Evolutionary conservation across 2,888 invertebrate genomes (phyloP).

Genomic region (Caenorhabditis wallacei): DNA sequence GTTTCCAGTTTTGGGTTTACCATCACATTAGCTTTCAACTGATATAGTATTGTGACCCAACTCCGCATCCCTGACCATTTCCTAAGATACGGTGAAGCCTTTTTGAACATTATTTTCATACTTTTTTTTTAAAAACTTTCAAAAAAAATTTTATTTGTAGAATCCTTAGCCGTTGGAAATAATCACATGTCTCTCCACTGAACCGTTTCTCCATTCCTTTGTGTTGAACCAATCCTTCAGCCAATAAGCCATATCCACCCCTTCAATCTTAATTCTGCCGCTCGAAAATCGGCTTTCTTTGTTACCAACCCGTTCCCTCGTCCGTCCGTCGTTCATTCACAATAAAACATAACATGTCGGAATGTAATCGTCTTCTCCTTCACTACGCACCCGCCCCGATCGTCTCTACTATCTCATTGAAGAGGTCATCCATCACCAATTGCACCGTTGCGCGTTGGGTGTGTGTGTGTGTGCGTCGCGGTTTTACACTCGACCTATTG

Average conservation of each 20-base stretch:
- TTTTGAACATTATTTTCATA: too few relatives aligned
- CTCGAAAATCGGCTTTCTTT: neutral
- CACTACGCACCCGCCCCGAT: neutral
- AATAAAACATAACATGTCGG: conserved; percentile 9
- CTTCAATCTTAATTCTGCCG: conserved; percentile 7
- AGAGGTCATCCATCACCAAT: conserved; percentile 32
- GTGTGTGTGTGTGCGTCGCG: conserved; percentile 1
- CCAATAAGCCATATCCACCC: conserved; percentile 4
- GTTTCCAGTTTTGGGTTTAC: too few relatives aligned
- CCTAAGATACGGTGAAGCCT: too few relatives aligned
- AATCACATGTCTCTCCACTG: too few relatives aligned
- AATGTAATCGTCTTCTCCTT: neutral
- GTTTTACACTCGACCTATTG: too few relatives aligned
- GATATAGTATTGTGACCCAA: too few relatives aligned
- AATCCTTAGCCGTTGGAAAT: too few relatives aligned
- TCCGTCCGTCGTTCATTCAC: conserved; percentile 5
- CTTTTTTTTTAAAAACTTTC: too few relatives aligned
- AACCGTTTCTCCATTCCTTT: neutral
- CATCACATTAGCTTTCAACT: too few relatives aligned
- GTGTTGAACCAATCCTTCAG: neutral
- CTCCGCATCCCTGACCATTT: too few relatives aligned
- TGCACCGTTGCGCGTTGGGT: neutral
- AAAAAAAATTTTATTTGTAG: too few relatives aligned
- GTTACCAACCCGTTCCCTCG: conserved; percentile 27
- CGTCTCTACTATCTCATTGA: neutral